Percentiles rank a stretch among this genome's conserved stretches.
Conservation (phyloP, 2,888 invertebrate species). For the Drosophila prostipennis region DNA sequence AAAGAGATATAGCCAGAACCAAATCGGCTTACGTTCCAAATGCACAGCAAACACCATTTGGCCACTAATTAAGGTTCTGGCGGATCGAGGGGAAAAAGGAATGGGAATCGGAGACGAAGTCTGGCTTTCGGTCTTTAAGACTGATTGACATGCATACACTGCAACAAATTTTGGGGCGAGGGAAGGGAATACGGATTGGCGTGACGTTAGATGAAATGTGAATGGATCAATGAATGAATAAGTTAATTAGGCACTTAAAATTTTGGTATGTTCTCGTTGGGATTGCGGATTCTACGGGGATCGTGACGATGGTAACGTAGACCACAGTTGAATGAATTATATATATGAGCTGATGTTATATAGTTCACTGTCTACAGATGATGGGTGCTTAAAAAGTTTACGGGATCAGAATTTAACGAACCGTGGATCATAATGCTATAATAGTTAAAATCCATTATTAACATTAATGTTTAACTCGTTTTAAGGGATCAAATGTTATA, state of each 20-base stretch:
- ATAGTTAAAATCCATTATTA: not conserved
- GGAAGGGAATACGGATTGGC: slow-evolving; percentile 6
- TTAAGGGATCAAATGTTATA: not conserved
- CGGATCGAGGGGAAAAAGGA: not conserved
- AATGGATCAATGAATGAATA: slow-evolving; percentile 49
- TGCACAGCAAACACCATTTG: slow-evolving; percentile 31
- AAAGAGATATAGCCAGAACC: slow-evolving; percentile 16
- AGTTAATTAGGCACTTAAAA: slow-evolving; percentile 25
- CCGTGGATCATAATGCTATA: slow-evolving; percentile 3
- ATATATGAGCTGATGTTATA: not conserved
- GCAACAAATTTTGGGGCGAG: slow-evolving; percentile 12
- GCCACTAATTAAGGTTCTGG: slow-evolving; percentile 49
- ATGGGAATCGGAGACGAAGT: slow-evolving; percentile 1
- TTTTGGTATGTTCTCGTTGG: slow-evolving; percentile 12
- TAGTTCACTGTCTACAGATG: slow-evolving; percentile 29
- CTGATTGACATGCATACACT: slow-evolving; percentile 58
- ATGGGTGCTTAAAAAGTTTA: slow-evolving; percentile 3
- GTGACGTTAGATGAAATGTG: slow-evolving; percentile 41
- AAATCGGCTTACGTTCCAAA: slow-evolving; percentile 35
- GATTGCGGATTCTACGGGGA: slow-evolving; percentile 8
- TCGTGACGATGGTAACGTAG: slow-evolving; percentile 39
- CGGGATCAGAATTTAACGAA: slow-evolving; percentile 5
- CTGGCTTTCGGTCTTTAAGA: slow-evolving; percentile 4
- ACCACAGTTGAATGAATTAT: slow-evolving; percentile 34
- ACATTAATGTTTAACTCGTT: not conserved